Evolutionary conservation across 2,797 vertebrate genomes (phyloP).

Genomic region (Geotrypetes seraphini): DNA sequence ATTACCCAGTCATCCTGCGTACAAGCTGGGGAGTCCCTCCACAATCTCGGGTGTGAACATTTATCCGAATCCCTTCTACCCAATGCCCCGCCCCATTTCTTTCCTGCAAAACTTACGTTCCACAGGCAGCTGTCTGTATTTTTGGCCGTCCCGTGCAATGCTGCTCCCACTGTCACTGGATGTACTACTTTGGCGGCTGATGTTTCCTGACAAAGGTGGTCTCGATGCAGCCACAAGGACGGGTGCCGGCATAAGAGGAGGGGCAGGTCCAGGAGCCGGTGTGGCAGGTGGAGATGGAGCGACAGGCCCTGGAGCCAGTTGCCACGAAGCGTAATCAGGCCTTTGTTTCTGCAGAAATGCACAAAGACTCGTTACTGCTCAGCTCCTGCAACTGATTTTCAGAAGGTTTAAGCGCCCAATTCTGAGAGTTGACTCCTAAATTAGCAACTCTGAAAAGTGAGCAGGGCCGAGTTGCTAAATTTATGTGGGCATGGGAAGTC

Average conservation of each 20-base stretch:
- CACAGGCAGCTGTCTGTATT: conserved; percentile 41
- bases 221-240: conserved; percentile 33
- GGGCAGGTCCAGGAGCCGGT: conserved; percentile 45
- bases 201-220: conserved; percentile 16
- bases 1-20: too few relatives aligned
- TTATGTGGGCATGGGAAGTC: too few relatives aligned
- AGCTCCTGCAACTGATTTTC: too few relatives aligned
- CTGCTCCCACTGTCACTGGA: conserved; percentile 60
- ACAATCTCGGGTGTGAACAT: too few relatives aligned
- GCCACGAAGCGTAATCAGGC: conserved; percentile 52
- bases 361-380: neutral
- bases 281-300: conserved; percentile 41
- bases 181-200: conserved; percentile 67
- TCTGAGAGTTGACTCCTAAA: too few relatives aligned
- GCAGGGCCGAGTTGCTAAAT: too few relatives aligned
- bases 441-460: too few relatives aligned
- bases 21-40: too few relatives aligned
- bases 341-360: conserved; percentile 71
- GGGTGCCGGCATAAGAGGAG: conserved; percentile 57
- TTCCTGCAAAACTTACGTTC: conserved; percentile 85
- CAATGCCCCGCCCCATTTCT: too few relatives aligned
- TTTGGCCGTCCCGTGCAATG: conserved; percentile 52
- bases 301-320: conserved; percentile 30
- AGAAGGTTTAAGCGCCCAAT: too few relatives aligned
- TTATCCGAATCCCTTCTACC: too few relatives aligned